Base-by-base conservation (phyloP, 2,797 vertebrate genomes). In the Odontamblyopus rebecca region DNA sequence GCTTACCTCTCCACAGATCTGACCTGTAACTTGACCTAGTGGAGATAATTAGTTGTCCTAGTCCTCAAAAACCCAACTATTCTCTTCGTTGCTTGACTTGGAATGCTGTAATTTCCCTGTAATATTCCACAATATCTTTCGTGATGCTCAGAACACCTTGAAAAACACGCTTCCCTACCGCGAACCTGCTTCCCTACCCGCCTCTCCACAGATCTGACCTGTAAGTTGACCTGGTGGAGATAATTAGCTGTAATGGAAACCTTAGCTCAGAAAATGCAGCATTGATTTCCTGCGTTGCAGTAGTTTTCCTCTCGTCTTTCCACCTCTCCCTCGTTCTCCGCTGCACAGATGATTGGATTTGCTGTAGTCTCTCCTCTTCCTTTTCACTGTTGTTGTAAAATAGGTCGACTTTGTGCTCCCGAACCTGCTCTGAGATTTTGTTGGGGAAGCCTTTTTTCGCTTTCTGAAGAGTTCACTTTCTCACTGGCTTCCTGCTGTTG, bases 341-440 rank as follows among this genome's bases (percentile, higher is more conserved):
- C 63, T 71, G 19, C 18, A 26, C 68, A 78, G 19, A 64, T 82
- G 71, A 86, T 87, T 86, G 62, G 84, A 80, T 82, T 81, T 82
- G 30, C 48, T 26, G 23, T 75, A 41, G 69, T 67, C 74, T 57
- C 69, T 81, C 70, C 35, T 70, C 16, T 61, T n/a, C 70, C 67
- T 61, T 32, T 44, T 3, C 48, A 11, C 32, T 32, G 74, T 73
- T 70, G 57, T 74, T 78, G 76, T 63, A 82, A 90, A 89, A 83
- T 87, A 86, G 89, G 87, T 86, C 86, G 75, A 38, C 84, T 80
- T 81, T 84, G 67, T 73, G 76, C 73, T 72, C 62, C 67, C 4
- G 41, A 78, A 67, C 80, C 60, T 62, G 62, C 77, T 69, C 80
- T 76, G 60, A 72, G 69, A 3, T 72, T 44, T 73, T 67, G 73